Conservation (phyloP, 2,888 invertebrate genomes). For the Zaprionus obscuricornis region DNA sequence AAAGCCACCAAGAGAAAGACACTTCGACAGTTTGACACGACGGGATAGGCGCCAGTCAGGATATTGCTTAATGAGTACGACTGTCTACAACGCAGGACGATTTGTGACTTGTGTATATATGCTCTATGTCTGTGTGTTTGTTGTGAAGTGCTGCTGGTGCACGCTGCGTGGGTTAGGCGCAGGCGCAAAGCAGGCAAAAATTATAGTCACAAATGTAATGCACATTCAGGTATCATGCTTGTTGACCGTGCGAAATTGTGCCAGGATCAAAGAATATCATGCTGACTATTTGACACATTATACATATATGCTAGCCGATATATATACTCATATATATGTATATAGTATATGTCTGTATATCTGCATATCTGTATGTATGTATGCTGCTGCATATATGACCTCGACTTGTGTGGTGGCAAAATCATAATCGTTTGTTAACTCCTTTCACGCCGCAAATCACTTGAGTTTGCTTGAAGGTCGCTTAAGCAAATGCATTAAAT, state of each 20-base stretch:
- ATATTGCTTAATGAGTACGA: conserved; percentile 54
- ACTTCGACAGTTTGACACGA: no score
- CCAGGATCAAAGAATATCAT: conserved; percentile 36
- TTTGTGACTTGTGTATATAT: conserved; percentile 14
- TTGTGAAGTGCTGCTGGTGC: conserved; percentile 18
- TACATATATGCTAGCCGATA: neutral
- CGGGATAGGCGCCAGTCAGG: conserved; percentile 70
- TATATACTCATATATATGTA: conserved; percentile 18
- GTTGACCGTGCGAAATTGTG: conserved; percentile 64
- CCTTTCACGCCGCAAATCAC: conserved; percentile 57
- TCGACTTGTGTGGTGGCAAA: conserved; percentile 74
- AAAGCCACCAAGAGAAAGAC: conserved; percentile 67
- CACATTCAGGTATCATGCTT: no score
- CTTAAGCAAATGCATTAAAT: conserved; percentile 37
- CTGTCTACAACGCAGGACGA: conserved; percentile 42
- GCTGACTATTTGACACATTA: conserved; percentile 72
- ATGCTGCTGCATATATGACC: conserved; percentile 20
- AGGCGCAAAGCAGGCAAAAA: conserved; percentile 15
- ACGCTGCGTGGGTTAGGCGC: conserved; percentile 62
- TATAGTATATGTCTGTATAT: neutral
- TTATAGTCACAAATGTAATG: neutral
- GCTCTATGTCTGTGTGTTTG: conserved; percentile 1
- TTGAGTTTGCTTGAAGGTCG: conserved; percentile 17
- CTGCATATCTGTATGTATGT: neutral
- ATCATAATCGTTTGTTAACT: conserved; percentile 69